Base-by-base conservation (phyloP, 2,888 invertebrate species). In the Callyntrura guangdongensis region DNA sequence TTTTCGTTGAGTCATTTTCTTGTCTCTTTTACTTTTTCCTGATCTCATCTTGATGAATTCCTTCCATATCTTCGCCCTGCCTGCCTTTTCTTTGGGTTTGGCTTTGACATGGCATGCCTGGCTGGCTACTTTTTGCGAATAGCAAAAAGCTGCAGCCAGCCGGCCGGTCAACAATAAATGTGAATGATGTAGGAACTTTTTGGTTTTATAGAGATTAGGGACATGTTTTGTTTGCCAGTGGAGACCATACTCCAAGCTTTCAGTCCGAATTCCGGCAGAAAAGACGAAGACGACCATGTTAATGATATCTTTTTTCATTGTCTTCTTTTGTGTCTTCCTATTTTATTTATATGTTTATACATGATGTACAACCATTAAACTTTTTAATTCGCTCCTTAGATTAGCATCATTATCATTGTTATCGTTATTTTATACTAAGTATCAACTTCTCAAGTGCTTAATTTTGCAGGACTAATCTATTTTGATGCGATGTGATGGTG, bases 41-140 rank as follows among this genome's bases (percentile, higher is more conserved):
- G 53, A 53, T 53, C 77, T 53, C 53, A 53, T 77, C 77, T 77
- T 77, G 77, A 77, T 77, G 53, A 77, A 53, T 77, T 25, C 72
- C 45, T 74, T 77, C 77, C 53, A 53, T 25, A 22, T 47, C 49
- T 53, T n/a, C 25, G 53, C 11, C 53, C 53, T 22, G 47, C 20
- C 74, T 9, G 69, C 14, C 53, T 53, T 14, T 14, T 6, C 3
- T 20, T 47, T 12, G 47, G 72, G 72, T 74, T 74, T 74, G 72
- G 47, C 47, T 49, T 17, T 22, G 22, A 64, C 22, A 14, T 53
- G 36, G 36, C 36, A 36, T 36, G 36, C 36, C 36, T 36, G 36
- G 3, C 45, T 72, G n/a, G 36, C 45, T 20, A 45, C 47, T n/a
- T 74, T 74, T n/a, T 45, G n/a, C 69, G 20, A 69, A 72, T n/a